Conservation (phyloP, 2,888 invertebrate species). For the Pandemis corylana region DNA sequence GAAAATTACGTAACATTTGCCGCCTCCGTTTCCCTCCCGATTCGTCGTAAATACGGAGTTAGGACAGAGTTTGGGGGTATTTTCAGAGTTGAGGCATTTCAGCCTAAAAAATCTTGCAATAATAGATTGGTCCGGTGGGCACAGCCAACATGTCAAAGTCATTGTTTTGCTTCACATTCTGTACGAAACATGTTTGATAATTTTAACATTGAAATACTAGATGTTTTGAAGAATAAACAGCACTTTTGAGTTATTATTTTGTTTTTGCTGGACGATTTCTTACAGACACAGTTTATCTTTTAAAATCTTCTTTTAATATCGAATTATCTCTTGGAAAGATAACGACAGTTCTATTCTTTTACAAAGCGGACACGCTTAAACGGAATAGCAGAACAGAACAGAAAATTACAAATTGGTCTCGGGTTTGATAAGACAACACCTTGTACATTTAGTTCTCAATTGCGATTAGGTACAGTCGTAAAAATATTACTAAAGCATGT, state of each 20-base stretch:
- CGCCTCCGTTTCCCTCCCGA: constrained; percentile 3
- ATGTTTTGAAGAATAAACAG: neutral
- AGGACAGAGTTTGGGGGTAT: constrained; percentile 15
- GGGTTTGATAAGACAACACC: too few species aligned
- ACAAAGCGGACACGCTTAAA: too few species aligned
- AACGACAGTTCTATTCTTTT: neutral
- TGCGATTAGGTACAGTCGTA: too few species aligned
- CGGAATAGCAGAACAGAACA: too few species aligned
- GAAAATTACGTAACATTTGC: constrained; percentile 21
- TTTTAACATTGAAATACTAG: neutral
- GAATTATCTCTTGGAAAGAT: too few species aligned
- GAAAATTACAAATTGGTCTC: too few species aligned
- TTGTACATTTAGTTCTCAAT: too few species aligned
- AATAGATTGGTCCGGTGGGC: constrained; percentile 20
- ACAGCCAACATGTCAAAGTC: constrained; percentile 13
- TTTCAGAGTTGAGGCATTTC: constrained; percentile 11
- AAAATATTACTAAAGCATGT: too few species aligned
- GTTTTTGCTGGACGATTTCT: too few species aligned
- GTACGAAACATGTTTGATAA: neutral
- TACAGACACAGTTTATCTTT: too few species aligned
- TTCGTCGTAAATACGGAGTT: constrained; percentile 23
- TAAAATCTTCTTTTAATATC: too few species aligned
- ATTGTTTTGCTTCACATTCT: constrained; percentile 9
- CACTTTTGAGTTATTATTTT: too few species aligned
- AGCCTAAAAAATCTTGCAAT: constrained; percentile 18